Conservation (phyloP, 2,888 invertebrate species). For the Sarcophaga caerulescens region DNA sequence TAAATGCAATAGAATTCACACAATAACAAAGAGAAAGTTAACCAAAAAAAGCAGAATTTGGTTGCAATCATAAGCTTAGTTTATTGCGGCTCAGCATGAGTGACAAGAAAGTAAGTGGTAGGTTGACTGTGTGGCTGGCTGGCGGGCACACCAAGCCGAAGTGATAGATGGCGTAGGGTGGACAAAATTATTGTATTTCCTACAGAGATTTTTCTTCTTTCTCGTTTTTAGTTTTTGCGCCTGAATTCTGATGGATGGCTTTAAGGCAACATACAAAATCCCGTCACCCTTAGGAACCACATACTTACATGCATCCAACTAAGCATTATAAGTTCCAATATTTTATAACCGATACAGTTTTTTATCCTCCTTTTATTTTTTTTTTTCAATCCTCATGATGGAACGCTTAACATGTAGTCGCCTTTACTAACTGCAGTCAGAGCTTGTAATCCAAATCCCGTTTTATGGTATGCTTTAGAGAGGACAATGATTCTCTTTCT, state of each 20-base stretch:
- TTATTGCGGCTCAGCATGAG: conserved; percentile 48
- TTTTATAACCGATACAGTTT: neutral
- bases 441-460: neutral
- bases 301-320: neutral
- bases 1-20: conserved; percentile 61
- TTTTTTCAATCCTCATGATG: conserved; percentile 31
- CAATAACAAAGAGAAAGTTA: conserved; percentile 13
- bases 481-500: conserved; percentile 46
- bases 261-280: neutral
- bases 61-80: conserved; percentile 49
- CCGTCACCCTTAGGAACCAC: neutral
- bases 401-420: conserved; percentile 20
- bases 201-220: neutral
- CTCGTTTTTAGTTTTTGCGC: neutral
- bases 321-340: conserved; percentile 18
- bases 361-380: conserved; percentile 18
- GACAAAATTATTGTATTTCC: conserved; percentile 41
- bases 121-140: neutral
- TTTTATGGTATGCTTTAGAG: neutral
- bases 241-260: conserved; percentile 59
- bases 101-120: neutral
- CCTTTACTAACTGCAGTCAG: neutral
- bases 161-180: conserved; percentile 63
- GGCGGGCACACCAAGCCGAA: conserved; percentile 27
- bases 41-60: conserved; percentile 41